Evolutionary conservation across 2,888 invertebrate genomes (phyloP), one percentile per base, ranked within the genome.

Genomic region (Apantesis nais): DNA sequence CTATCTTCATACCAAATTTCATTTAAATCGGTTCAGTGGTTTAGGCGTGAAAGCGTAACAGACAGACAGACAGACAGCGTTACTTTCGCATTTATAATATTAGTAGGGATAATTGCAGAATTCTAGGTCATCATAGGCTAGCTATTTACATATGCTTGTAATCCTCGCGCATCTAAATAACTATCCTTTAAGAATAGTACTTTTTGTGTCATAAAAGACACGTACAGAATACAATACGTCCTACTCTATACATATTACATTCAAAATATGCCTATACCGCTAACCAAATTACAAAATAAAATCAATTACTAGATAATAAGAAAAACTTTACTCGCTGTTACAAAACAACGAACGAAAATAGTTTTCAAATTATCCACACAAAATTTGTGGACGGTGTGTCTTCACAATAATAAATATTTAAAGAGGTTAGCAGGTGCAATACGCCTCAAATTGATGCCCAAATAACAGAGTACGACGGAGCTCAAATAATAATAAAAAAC

Each of bases 381-480:
- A 85, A 58, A 83, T 79, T 85, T 75, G 80, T 79, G 82, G 83
- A 81, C 77, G 79, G 73, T 81, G 83, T 88, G 86, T 88, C 87
- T 86, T 86, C 83, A 79, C 86, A 88, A 90, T 87, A 90, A 91
- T 93, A 91, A 92, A 92, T 92, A 92, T 92, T 93, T 90, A 92
- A 92, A 91, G 88, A 92, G 88, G 90, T 89, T 90, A 89, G 91
- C 93, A 92, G 92, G 92, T 92, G 92, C 89, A 90, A 88, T 91
- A 90, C 86, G 88, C 88, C 87, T 88, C 86, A 90, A 91, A 92
- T 90, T 88, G 88, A 88, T 89, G 89, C 87, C 87, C 88, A 90
- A 92, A 92, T 92, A 92, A 93, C 92, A 92, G 90, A 84, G 89
- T 89, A 86, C 84, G 85, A 78, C 73, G 78, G 86, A 84, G 84